A percentile compares a stretch with the other conserved stretches of the same genome.
Conservation (phyloP, 2,888 invertebrate genomes). For the Terebella lapidaria region DNA sequence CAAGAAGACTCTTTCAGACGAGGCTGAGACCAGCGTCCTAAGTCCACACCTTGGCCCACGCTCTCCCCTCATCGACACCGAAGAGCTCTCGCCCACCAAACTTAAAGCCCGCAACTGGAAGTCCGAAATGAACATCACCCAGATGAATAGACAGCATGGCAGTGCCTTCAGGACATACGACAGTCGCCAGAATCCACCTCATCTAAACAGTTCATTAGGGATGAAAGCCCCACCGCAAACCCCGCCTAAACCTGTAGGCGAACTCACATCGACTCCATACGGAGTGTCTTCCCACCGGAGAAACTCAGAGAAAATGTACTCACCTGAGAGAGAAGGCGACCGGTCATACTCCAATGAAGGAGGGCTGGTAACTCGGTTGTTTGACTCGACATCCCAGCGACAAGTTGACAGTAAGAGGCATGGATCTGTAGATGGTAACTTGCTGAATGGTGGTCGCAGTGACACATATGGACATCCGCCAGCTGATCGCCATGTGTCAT, state of each 20-base stretch:
- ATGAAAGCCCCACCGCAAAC: background rate
- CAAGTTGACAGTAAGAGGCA: background rate
- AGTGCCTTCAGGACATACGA: background rate
- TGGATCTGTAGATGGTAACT: background rate
- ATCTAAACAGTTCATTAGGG: background rate
- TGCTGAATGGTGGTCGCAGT: background rate
- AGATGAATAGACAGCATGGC: background rate
- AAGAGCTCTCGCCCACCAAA: background rate
- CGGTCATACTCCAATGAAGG: background rate
- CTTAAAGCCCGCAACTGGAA: background rate
- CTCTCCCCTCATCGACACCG: background rate
- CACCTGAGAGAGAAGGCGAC: background rate
- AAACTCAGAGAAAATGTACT: too few relatives aligned
- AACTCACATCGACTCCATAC: background rate
- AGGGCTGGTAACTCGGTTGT: too few relatives aligned
- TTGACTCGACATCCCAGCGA: too few relatives aligned
- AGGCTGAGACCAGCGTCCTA: background rate
- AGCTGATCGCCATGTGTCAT: too few relatives aligned
- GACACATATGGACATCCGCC: too few relatives aligned
- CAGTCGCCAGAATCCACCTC: background rate
- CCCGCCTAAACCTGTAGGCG: background rate
- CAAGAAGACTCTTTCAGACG: too few relatives aligned
- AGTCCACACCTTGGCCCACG: slow-evolving; percentile 8
- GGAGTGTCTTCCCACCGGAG: too few relatives aligned
- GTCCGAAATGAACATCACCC: slow-evolving; percentile 10